phyloP scores from a whole-genome alignment of 2,113 vertebrate species.

The Herpailurus yagouaroundi region DNA sequence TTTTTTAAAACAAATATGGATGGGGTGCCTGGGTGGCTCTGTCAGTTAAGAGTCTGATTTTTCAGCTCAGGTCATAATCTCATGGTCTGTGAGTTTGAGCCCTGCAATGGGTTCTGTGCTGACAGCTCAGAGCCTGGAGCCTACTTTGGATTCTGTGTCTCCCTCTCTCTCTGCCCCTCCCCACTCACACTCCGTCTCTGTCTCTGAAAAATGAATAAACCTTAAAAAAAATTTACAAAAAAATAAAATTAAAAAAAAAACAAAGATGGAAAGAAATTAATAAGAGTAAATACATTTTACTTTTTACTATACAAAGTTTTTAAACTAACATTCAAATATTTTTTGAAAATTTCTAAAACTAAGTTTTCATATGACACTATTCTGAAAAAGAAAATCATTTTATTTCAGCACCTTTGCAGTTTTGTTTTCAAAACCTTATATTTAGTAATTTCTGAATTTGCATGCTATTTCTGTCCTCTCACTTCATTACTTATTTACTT shows the following conservation, averaged over 20 bases:
- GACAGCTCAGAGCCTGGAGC: too few relatives aligned
- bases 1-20: not conserved
- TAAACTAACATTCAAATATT: not conserved
- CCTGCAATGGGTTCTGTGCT: too few relatives aligned
- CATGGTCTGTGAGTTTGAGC: too few relatives aligned
- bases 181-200: too few relatives aligned
- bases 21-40: too few relatives aligned
- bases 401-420: not conserved
- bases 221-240: too few relatives aligned
- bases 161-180: too few relatives aligned
- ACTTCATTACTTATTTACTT: not conserved
- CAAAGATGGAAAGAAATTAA: not conserved
- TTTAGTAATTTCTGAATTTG: not conserved
- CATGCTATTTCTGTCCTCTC: not conserved
- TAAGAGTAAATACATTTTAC: not conserved
- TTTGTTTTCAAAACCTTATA: conserved; percentile 4
- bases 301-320: not conserved
- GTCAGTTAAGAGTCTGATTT: too few relatives aligned
- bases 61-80: too few relatives aligned
- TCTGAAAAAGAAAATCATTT: not conserved
- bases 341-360: not conserved
- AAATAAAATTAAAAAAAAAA: not conserved
- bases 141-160: too few relatives aligned
- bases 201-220: too few relatives aligned
- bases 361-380: not conserved